A percentile compares a stretch with the other conserved stretches of the same genome.
Conservation (phyloP, 2,797 vertebrate genomes). For the Bryconaethiops microstoma region DNA sequence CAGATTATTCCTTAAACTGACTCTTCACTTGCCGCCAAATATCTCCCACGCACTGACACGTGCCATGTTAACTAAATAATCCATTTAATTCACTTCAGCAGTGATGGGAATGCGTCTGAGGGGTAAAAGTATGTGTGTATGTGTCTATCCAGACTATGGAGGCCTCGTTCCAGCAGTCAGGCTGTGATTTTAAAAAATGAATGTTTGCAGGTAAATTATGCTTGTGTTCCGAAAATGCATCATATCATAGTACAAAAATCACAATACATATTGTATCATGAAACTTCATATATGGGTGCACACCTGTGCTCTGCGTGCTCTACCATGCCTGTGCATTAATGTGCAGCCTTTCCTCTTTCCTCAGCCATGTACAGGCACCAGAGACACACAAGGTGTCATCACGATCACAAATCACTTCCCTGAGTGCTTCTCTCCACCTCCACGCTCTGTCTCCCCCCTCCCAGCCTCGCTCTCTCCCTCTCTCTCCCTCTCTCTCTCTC, state of each 20-base stretch:
- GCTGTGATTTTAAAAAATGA: too few relatives aligned
- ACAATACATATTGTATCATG: not conserved
- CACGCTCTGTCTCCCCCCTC: constrained; percentile 6
- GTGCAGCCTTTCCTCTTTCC: constrained; percentile 44
- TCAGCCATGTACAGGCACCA: constrained; percentile 67
- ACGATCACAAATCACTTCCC: constrained; percentile 81
- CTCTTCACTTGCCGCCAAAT: too few relatives aligned
- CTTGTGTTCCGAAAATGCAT: not conserved
- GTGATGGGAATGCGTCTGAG: too few relatives aligned
- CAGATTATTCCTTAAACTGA: too few relatives aligned
- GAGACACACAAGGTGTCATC: constrained; percentile 81
- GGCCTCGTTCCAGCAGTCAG: too few relatives aligned
- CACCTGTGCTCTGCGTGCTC: not conserved
- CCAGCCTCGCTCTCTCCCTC: not conserved
- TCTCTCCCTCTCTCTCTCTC: constrained; percentile 14
- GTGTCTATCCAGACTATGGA: too few relatives aligned
- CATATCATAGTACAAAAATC: not conserved
- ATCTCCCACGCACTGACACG: too few relatives aligned
- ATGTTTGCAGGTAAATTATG: not conserved
- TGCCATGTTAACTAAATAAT: too few relatives aligned
- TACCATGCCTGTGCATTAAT: constrained; percentile 22
- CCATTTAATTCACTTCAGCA: too few relatives aligned
- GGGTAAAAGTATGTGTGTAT: too few relatives aligned
- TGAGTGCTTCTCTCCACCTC: constrained; percentile 45
- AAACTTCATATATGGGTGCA: not conserved